Evolutionary conservation across 2,888 invertebrate genomes (phyloP).

Genomic region (Scaptomyza cyrtandrae): DNA sequence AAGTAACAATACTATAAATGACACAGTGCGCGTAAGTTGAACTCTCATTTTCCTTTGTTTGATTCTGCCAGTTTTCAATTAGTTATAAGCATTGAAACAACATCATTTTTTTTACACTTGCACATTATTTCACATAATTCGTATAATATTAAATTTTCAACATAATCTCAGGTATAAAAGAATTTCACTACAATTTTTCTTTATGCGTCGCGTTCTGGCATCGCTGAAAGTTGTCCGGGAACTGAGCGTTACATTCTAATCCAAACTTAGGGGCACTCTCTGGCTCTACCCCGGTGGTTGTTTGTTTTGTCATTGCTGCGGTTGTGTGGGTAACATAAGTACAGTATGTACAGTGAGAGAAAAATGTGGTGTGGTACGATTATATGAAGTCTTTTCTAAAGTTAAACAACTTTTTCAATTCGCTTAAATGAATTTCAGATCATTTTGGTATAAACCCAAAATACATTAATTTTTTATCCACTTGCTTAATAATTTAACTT

Average conservation of each 20-base stretch:
- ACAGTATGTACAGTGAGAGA: constrained; percentile 7
- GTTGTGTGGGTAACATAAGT: constrained; percentile 14
- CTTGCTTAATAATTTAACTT: too few species aligned
- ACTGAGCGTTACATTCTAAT: constrained; percentile 73
- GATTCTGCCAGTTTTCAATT: constrained; percentile 41
- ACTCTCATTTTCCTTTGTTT: constrained; percentile 58
- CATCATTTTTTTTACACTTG: constrained; percentile 10
- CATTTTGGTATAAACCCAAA: too few species aligned
- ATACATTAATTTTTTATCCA: too few species aligned
- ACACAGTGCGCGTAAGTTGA: constrained; percentile 33
- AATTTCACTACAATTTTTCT: not conserved
- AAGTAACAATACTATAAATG: constrained; percentile 55
- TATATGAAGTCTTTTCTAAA: not conserved
- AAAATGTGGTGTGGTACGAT: not conserved
- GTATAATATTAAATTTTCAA: not conserved
- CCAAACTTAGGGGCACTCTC: constrained; percentile 61
- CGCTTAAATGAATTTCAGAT: too few species aligned
- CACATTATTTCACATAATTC: constrained; percentile 6
- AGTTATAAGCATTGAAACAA: not conserved
- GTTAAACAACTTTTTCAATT: too few species aligned
- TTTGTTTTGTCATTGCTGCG: constrained; percentile 37
- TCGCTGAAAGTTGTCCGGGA: constrained; percentile 73
- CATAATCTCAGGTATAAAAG: not conserved
- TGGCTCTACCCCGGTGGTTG: constrained; percentile 51
- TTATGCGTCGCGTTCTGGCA: constrained; percentile 54